Conservation (phyloP, 2,888 invertebrate genomes). For the Exephanes ischioxanthus region DNA sequence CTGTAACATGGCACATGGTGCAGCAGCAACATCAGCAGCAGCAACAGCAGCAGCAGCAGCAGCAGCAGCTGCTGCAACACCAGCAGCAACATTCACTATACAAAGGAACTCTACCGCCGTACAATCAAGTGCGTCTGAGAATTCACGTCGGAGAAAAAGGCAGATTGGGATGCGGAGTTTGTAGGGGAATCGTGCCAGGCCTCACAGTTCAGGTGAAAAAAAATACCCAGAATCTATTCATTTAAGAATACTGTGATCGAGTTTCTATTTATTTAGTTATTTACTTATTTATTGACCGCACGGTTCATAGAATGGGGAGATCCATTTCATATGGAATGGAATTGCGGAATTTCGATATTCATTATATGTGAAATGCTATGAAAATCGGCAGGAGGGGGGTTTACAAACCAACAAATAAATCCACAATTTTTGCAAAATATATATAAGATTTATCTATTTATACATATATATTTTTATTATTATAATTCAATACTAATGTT, state of each 20-base stretch:
- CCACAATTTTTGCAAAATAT: too few relatives aligned
- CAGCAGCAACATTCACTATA: constrained; percentile 73
- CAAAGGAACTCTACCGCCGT: constrained; percentile 87
- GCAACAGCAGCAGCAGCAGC: constrained; percentile 84
- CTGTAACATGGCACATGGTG: constrained; percentile 94
- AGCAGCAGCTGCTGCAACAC: constrained; percentile 85
- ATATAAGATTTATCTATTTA: too few relatives aligned
- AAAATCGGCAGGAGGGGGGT: too few relatives aligned
- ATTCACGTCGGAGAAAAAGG: constrained; percentile 93
- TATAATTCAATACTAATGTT: not conserved
- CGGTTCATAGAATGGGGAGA: too few relatives aligned
- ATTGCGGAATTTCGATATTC: too few relatives aligned
- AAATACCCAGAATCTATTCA: not conserved
- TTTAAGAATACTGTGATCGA: not conserved
- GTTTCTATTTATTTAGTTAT: too few relatives aligned
- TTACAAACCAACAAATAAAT: too few relatives aligned
- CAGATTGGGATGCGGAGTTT: constrained; percentile 93
- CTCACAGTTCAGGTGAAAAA: constrained; percentile 82
- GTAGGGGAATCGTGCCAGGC: constrained; percentile 82
- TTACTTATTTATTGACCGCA: too few relatives aligned
- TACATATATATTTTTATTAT: constrained; percentile 5
- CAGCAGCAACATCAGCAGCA: constrained; percentile 86
- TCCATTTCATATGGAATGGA: too few relatives aligned
- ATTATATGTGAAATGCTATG: too few relatives aligned
- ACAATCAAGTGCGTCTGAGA: constrained; percentile 90